Base-by-base conservation (phyloP, 1,140 invertebrate genomes). In the Lordiphosa stackelbergi region DNA sequence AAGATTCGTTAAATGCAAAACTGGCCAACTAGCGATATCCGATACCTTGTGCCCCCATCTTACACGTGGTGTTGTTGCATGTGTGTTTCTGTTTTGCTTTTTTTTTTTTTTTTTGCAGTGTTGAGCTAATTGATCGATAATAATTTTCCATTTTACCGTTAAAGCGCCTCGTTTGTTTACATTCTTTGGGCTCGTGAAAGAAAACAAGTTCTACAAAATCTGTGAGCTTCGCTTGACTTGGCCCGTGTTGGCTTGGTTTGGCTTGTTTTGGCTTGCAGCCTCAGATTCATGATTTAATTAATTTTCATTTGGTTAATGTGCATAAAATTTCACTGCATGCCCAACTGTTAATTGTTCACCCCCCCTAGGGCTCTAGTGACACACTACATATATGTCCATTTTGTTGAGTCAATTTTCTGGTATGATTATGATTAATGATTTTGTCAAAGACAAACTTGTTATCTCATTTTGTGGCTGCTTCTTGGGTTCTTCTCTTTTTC, bases 121-220 rank as follows among this genome's bases (percentile, higher is more conserved):
- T 69, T 81, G 72, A 71, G 78, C 78, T 85, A 85, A 85, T 85
- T 85, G 69, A 85, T 85, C 74, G 74, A 85, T 81, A 85, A 85
- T 85, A 85, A 73, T 85, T 85, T 85, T 85, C 75, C 81, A 85
- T 69, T 70, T 85, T 85, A 85, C 81, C 81, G 81, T 85, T 85
- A 85, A 85, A 85, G 72, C 81, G 75, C 81, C 81, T 75, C 74
- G 81, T 85, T 85, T 85, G 72, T 68, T 85, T 73, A 75, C 69
- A 85, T 75, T 83, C 56, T 69, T 66, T 46, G 51, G 13, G 55
- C 42, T 35, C 28, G 28, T 31, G 6, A 31, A 31, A 31, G 42
- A 57, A 78, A 77, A 77, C 73, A 48, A 77, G 73, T 77, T 77
- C 68, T 77, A 56, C 74, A 53, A 69, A 78, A 69, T 60, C 48